phyloP scores from a whole-genome alignment of 2,797 vertebrate species.

The Tokudaia tokunoshimensis region DNA sequence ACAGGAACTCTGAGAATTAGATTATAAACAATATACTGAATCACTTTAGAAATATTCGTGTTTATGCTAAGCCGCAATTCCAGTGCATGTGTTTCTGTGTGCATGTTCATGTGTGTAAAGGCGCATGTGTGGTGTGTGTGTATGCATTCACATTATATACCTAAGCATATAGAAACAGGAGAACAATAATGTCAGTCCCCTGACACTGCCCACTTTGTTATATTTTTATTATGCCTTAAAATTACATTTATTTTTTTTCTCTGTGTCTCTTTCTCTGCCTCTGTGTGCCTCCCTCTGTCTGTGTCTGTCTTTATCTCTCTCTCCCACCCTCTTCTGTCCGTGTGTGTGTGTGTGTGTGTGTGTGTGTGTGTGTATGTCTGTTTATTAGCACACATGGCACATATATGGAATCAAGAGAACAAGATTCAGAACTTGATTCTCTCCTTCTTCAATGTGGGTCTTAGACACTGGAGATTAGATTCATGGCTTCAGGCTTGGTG shows the following conservation, averaged over 20 bases:
- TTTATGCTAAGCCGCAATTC: neutral
- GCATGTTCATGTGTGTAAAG: neutral
- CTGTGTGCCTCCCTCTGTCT: neutral
- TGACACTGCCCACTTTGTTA: neutral
- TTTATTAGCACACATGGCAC: neutral
- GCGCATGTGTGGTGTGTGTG: neutral
- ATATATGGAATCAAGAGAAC: neutral
- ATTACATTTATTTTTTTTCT: neutral
- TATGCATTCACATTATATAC: too few relatives aligned
- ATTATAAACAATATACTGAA: constrained; percentile 15
- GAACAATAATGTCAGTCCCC: neutral
- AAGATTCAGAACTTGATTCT: neutral
- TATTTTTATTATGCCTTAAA: neutral
- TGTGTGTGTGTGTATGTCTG: neutral
- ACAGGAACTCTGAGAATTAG: constrained; percentile 12
- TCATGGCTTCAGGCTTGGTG: neutral
- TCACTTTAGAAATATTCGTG: constrained; percentile 10
- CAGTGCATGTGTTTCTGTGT: neutral
- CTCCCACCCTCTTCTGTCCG: neutral
- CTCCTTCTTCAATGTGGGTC: neutral
- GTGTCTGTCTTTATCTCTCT: neutral
- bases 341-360: too few relatives aligned
- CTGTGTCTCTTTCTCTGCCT: neutral
- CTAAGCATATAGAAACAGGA: neutral
- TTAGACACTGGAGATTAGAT: neutral